Conservation (phyloP, 2,797 vertebrate genomes). For the Lagorchestes hirsutus region DNA sequence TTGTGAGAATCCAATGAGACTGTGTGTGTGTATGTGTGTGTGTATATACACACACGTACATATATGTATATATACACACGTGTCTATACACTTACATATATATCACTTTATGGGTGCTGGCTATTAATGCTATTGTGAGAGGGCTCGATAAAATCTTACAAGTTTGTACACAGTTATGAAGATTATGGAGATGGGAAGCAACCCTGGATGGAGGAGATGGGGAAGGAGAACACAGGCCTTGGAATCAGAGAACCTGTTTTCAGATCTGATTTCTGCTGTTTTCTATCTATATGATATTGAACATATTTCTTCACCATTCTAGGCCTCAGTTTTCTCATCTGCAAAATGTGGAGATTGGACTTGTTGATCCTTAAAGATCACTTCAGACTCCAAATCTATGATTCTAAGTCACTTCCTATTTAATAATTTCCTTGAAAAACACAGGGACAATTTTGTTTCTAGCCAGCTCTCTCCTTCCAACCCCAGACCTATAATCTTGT, state of each 20-base stretch:
- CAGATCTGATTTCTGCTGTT: not conserved
- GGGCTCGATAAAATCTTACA: not conserved
- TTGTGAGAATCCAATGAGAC: not conserved
- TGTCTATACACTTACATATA: not conserved
- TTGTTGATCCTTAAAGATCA: not conserved
- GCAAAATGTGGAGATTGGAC: not conserved
- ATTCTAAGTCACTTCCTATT: not conserved
- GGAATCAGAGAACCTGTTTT: not conserved
- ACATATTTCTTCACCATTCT: not conserved
- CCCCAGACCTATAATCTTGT: not conserved
- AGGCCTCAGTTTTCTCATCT: not conserved
- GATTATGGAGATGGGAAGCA: not conserved
- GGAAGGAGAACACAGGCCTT: not conserved
- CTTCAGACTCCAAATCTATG: not conserved
- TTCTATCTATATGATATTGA: not conserved
- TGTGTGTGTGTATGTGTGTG: not conserved
- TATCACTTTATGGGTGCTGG: not conserved
- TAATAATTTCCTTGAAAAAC: not conserved
- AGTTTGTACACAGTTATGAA: not conserved
- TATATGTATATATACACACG: not conserved
- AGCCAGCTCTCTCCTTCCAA: not conserved
- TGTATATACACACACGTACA: rapidly evolving
- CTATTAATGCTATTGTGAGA: not conserved
- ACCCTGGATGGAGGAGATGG: not conserved
- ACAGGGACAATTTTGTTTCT: not conserved